A percentile compares a stretch with the other conserved stretches of the same genome.
Evolutionary conservation across 2,797 vertebrate genomes (phyloP).

Genomic region (Silurus aristotelis): DNA sequence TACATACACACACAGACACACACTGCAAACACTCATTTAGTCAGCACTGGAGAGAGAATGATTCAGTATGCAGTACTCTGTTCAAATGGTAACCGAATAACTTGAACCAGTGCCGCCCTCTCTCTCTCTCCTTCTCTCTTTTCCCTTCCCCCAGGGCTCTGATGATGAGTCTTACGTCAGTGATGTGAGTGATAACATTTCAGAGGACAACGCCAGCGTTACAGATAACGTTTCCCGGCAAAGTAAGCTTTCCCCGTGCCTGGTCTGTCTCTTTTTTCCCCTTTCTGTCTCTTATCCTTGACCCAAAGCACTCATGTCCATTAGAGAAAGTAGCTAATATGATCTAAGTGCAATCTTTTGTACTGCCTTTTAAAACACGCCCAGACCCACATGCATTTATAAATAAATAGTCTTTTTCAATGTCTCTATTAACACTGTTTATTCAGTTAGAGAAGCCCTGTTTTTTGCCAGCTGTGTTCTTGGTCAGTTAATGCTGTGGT

Average conservation of each 20-base stretch:
- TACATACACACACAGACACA: conserved; percentile 12
- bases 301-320: conserved; percentile 9
- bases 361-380: background rate
- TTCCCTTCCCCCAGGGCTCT: conserved; percentile 82
- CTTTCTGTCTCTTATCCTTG: conserved; percentile 18
- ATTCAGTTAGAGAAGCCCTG: background rate
- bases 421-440: background rate
- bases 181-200: conserved; percentile 99
- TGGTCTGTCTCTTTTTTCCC: background rate
- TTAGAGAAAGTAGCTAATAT: conserved; percentile 35
- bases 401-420: background rate
- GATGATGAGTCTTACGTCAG: conserved; percentile 99
- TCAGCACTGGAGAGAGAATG: conserved; percentile 13
- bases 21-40: conserved; percentile 19
- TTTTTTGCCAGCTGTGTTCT: background rate
- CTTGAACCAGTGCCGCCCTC: background rate
- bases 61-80: conserved; percentile 11
- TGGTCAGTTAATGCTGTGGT: background rate
- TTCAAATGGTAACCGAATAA: conserved; percentile 7
- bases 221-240: conserved; percentile 95
- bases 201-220: conserved; percentile 98
- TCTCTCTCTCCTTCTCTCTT: conserved; percentile 13
- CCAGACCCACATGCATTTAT: background rate
- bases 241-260: conserved; percentile 76
- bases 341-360: conserved; percentile 41